phyloP scores from a whole-genome alignment of 1,140 invertebrate genomes.

The Drosophila auraria region DNA sequence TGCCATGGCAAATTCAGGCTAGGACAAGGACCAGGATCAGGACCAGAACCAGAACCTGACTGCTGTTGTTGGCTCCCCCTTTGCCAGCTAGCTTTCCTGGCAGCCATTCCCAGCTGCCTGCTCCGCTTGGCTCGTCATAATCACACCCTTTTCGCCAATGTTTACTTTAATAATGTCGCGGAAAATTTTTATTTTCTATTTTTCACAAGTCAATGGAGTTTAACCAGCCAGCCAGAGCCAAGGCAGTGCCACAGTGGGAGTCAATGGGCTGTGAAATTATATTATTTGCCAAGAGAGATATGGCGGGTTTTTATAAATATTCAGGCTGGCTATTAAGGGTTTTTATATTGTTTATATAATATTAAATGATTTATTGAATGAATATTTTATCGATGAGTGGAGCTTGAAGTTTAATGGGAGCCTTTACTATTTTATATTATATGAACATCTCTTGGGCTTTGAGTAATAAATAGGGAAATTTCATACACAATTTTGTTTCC shows the following conservation, averaged over 20 bases:
- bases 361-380: not conserved
- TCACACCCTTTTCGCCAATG: slow-evolving; percentile 81
- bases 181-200: slow-evolving; percentile 84
- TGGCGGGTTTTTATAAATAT: slow-evolving; percentile 17
- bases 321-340: not conserved
- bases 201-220: slow-evolving; percentile 79
- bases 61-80: not conserved
- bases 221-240: slow-evolving; percentile 61
- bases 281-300: slow-evolving; percentile 18
- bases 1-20: slow-evolving; percentile 62
- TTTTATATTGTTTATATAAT: slow-evolving; percentile 4
- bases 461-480: not conserved
- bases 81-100: slow-evolving; percentile 6
- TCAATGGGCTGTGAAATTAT: slow-evolving; percentile 32
- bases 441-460: not conserved
- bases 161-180: slow-evolving; percentile 83
- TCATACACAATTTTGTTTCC: not conserved
- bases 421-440: not conserved
- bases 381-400: not conserved
- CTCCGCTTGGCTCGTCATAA: slow-evolving; percentile 72
- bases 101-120: slow-evolving; percentile 26
- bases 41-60: slow-evolving; percentile 1
- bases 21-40: slow-evolving; percentile 17
- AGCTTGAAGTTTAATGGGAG: not conserved
- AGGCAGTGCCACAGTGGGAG: slow-evolving; percentile 28